Evolutionary conservation across 2,113 vertebrate genomes (phyloP).

Genomic region (Taxidea taxus): DNA sequence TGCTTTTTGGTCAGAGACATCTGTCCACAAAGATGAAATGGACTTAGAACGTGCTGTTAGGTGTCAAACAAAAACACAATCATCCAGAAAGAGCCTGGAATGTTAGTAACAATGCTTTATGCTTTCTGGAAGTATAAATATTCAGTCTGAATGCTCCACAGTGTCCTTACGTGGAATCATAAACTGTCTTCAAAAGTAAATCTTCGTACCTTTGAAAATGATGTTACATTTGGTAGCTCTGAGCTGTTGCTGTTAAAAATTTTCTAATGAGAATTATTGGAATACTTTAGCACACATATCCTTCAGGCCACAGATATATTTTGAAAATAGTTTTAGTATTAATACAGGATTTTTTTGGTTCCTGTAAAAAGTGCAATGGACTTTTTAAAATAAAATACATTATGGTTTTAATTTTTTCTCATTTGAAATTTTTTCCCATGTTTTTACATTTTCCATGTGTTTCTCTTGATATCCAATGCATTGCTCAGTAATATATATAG

Average conservation of each 20-base stretch:
- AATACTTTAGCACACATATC: conserved; percentile 2
- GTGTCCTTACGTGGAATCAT: background rate
- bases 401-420: background rate
- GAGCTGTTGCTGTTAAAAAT: conserved; percentile 2
- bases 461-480: background rate
- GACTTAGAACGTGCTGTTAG: conserved; percentile 11
- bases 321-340: conserved; percentile 33
- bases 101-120: background rate
- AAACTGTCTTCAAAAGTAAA: background rate
- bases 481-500: background rate
- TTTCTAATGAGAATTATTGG: conserved; percentile 31
- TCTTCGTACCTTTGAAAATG: conserved; percentile 10
- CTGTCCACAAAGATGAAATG: conserved; percentile 46
- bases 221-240: background rate
- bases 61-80: background rate
- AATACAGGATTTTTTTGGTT: background rate
- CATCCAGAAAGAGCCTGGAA: conserved; percentile 18
- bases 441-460: background rate
- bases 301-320: background rate
- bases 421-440: background rate
- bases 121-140: background rate
- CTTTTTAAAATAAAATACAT: background rate
- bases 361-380: background rate
- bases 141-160: background rate
- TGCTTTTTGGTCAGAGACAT: conserved; percentile 48